Conservation (phyloP, 1,140 invertebrate genomes). For the Fopius arisanus region DNA sequence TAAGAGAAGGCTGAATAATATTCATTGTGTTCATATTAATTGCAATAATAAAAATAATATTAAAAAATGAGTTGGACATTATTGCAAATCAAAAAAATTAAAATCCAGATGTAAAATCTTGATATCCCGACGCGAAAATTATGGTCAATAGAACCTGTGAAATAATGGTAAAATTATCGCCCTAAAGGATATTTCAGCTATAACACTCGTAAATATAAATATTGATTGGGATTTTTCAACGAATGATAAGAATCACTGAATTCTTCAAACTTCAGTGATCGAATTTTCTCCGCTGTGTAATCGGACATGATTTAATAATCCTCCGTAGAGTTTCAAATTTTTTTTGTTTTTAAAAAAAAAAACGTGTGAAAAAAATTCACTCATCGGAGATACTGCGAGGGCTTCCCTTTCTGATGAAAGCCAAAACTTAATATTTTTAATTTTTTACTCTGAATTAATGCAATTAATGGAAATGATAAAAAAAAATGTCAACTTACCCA, state of each 20-base stretch:
- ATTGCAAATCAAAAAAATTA: no score
- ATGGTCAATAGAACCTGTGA: no score
- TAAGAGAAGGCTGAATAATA: no score
- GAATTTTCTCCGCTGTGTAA: neutral
- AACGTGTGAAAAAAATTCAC: neutral
- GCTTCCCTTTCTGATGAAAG: neutral
- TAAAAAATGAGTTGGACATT: no score
- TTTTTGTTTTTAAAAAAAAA: neutral
- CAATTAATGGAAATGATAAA: neutral
- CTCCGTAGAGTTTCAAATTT: neutral
- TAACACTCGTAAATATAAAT: no score
- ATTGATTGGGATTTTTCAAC: neutral
- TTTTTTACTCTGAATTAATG: no score
- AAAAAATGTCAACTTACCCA: constrained; percentile 48
- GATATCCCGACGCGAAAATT: no score
- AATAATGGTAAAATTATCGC: neutral
- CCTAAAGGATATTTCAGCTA: neutral
- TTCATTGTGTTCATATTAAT: no score
- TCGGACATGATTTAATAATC: neutral
- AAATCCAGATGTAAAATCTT: no score
- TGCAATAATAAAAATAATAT: no score
- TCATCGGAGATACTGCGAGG: neutral
- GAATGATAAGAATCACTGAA: neutral
- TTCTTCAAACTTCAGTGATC: neutral
- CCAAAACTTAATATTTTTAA: neutral